Evolutionary conservation across 1,140 invertebrate genomes (phyloP), one percentile per base, ranked within the genome.

Genomic region (Batillaria attramentaria): DNA sequence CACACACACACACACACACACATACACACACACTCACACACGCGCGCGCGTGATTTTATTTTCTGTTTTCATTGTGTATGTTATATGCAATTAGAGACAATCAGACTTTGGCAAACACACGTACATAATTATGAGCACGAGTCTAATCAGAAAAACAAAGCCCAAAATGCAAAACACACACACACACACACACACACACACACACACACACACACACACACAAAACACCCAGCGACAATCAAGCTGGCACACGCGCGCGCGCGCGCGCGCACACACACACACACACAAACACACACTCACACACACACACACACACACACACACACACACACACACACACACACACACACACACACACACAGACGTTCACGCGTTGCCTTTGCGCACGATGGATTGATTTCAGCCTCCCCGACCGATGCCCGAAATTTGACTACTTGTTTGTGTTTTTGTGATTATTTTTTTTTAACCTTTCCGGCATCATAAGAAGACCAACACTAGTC

Each of bases 101-200:
- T n/a, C n/a, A n/a, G n/a, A n/a, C n/a, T n/a, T n/a, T n/a, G n/a
- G n/a, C 57, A 60, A 20, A 60, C 57, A 60, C 57, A 60, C 57
- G 31, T 28, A 60, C 57, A 60, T n/a, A n/a, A n/a, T n/a, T n/a
- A n/a, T n/a, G n/a, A n/a, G n/a, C n/a, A n/a, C n/a, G n/a, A n/a
- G n/a, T n/a, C n/a, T n/a, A n/a, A n/a, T n/a, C n/a, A n/a, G n/a
- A n/a, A n/a, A n/a, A n/a, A n/a, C n/a, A n/a, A n/a, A n/a, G n/a
- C n/a, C n/a, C n/a, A n/a, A n/a, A n/a, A n/a, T n/a, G n/a, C n/a
- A n/a, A 60, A 20, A 60, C 57, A 60, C 57, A 60, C 57, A 13
- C 57, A 60, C 57, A 60, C 57, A 60, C 57, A 60, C 57, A 60
- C 57, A 60, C 57, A 60, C 57, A 60, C 57, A 60, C 57, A 60